Percentiles rank a stretch among this genome's conserved stretches.
Evolutionary conservation across 1,140 invertebrate genomes (phyloP).

Genomic region (Maniola jurtina): DNA sequence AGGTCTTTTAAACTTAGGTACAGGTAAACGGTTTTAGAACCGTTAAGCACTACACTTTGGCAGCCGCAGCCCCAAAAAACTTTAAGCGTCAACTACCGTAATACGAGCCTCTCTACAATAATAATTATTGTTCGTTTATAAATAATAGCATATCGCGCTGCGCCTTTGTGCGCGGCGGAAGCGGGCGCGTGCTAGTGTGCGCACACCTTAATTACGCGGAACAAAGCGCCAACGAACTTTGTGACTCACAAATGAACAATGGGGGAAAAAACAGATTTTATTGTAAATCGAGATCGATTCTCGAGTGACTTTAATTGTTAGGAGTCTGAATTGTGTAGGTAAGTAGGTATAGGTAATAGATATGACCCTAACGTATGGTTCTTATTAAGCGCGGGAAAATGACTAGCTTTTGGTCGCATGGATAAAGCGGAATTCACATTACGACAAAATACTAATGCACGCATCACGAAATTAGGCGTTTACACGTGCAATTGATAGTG

Average conservation of each 20-base stretch:
- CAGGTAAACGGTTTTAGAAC: no score
- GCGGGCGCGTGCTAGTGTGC: conserved; percentile 42
- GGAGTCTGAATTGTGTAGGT: background rate
- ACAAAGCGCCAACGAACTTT: conserved; percentile 31
- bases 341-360: background rate
- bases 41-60: conserved; percentile 43
- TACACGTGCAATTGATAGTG: no score
- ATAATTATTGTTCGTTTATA: conserved; percentile 53
- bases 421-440: no score
- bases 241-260: conserved; percentile 51
- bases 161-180: conserved; percentile 64
- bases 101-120: conserved; percentile 46
- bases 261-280: conserved; percentile 28
- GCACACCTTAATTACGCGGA: conserved; percentile 31
- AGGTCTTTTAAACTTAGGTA: no score
- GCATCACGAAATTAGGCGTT: no score
- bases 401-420: no score
- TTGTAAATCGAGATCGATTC: background rate
- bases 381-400: no score
- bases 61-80: conserved; percentile 27
- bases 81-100: conserved; percentile 45
- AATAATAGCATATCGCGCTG: conserved; percentile 66
- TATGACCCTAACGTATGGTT: no score
- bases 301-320: background rate
- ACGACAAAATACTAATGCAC: no score